Evolutionary conservation across 2,113 vertebrate species (phyloP).

Genomic region (Aleadryas rufinucha): DNA sequence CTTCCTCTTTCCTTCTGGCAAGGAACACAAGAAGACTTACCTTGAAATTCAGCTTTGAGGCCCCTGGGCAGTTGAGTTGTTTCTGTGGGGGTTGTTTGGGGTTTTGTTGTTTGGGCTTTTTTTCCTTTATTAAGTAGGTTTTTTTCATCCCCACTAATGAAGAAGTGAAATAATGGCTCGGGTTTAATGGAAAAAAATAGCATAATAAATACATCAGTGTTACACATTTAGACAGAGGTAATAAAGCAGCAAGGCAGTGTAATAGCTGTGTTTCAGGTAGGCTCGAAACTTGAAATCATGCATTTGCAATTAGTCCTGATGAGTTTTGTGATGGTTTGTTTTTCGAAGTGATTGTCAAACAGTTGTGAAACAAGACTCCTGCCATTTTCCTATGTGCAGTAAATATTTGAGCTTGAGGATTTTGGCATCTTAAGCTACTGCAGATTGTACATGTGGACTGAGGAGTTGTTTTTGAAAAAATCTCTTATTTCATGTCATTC

Average conservation of each 20-base stretch:
- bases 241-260: background rate
- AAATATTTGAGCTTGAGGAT: background rate
- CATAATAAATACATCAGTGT: background rate
- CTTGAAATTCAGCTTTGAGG: background rate
- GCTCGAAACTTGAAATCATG: background rate
- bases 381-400: background rate
- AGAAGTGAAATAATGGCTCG: background rate
- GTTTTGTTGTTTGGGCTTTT: too few species aligned
- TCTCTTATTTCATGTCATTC: background rate
- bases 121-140: background rate
- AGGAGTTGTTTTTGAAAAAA: background rate
- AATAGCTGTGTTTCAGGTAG: background rate
- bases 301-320: background rate
- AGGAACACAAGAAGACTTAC: background rate
- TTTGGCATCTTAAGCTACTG: background rate
- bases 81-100: background rate
- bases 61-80: background rate
- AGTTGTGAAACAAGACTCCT: background rate
- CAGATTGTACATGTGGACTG: background rate
- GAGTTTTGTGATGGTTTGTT: background rate
- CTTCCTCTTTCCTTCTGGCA: background rate
- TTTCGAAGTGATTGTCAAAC: background rate
- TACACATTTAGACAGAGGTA: background rate
- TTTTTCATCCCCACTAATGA: background rate
- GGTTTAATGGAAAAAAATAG: background rate